A percentile compares a stretch with the other conserved stretches of the same genome.
Evolutionary conservation across 2,888 invertebrate species (phyloP).

Genomic region (Polyploca ridens): DNA sequence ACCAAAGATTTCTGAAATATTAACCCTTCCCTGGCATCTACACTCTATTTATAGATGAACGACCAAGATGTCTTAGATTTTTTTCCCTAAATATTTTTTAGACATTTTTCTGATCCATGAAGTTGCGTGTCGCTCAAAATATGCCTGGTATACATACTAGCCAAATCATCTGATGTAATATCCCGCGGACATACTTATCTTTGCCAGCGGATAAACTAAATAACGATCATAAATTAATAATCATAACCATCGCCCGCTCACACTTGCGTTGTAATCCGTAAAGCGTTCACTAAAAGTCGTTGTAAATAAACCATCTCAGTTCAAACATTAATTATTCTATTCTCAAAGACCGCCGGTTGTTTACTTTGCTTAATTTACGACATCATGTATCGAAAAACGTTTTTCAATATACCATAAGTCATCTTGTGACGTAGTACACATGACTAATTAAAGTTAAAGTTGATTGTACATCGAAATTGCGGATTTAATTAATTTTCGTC

Average conservation of each 20-base stretch:
- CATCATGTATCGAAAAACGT: constrained; percentile 20
- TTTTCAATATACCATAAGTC: constrained; percentile 70
- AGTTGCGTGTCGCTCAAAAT: no score
- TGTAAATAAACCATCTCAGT: constrained; percentile 23
- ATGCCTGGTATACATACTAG: no score
- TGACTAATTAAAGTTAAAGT: constrained; percentile 68
- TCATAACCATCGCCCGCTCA: constrained; percentile 2
- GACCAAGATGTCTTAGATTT: no score
- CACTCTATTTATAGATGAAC: no score
- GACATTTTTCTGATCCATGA: neutral
- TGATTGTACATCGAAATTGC: constrained; percentile 54
- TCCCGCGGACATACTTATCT: no score
- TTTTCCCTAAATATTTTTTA: neutral
- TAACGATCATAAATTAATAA: constrained; percentile 11
- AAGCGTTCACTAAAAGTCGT: constrained; percentile 21
- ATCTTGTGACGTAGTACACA: constrained; percentile 51
- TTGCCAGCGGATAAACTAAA: neutral
- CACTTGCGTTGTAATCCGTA: constrained; percentile 16
- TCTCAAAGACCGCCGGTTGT: constrained; percentile 42
- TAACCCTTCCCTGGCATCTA: no score
- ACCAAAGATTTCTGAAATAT: no score
- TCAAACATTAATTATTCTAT: constrained; percentile 28
- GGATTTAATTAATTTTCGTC: constrained; percentile 64
- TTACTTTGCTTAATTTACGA: constrained; percentile 30
- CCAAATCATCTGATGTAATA: no score